These are phyloP conservation scores for Otis tarda DNA, from an alignment of 2,113 vertebrate genomes.

Conservation along the genomic window DNA sequence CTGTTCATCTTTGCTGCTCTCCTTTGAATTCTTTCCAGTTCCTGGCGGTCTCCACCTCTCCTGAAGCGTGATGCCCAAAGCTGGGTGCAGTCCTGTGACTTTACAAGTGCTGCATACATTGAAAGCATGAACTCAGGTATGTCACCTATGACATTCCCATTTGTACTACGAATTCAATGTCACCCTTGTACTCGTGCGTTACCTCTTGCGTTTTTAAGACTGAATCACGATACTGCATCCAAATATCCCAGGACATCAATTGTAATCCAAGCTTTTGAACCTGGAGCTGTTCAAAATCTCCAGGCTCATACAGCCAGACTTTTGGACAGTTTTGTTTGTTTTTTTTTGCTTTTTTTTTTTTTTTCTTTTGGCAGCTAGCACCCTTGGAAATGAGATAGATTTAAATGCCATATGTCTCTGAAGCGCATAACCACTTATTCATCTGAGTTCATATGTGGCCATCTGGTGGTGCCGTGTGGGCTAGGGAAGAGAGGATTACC, in stretches of 20 bases:
- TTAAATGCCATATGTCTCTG: accelerated
- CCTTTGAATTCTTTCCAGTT: background rate
- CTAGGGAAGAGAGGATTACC: background rate
- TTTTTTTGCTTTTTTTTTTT: too few relatives aligned
- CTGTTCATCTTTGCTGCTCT: background rate
- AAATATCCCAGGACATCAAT: background rate
- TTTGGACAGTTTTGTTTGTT: background rate
- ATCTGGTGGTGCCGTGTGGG: background rate
- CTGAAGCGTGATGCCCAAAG: background rate
- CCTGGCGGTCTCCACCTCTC: background rate
- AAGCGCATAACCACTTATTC: accelerated
- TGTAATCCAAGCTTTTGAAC: background rate
- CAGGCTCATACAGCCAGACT: background rate
- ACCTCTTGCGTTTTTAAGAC: background rate
- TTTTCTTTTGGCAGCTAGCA: background rate
- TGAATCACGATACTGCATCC: background rate
- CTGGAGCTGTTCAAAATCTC: background rate
- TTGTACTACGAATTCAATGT: background rate
- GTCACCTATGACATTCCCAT: background rate
- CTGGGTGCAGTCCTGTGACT: background rate
- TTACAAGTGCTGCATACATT: background rate
- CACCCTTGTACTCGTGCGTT: accelerated
- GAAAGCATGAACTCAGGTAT: background rate
- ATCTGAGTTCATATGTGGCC: background rate
- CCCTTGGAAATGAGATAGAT: background rate